Conservation (phyloP, 2,797 vertebrate genomes). For the Schizopygopsis malacanthus region DNA sequence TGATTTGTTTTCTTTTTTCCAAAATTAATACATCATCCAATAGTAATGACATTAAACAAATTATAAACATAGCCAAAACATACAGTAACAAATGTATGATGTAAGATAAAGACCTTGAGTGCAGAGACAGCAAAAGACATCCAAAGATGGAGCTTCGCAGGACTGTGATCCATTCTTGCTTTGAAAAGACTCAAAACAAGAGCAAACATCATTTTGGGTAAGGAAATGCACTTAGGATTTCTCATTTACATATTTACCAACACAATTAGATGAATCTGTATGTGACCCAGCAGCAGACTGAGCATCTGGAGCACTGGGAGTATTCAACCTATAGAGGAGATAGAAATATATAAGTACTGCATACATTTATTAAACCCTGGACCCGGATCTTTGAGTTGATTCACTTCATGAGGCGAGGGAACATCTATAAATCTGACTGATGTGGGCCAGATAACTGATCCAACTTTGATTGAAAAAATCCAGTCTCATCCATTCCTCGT, state of each 20-base stretch:
- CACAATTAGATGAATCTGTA: not conserved
- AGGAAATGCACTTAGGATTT: not conserved
- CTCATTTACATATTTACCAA: not conserved
- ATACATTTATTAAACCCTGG: constrained; percentile 10
- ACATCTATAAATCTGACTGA: constrained; percentile 38
- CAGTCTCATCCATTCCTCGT: constrained; percentile 12
- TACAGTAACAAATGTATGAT: not conserved
- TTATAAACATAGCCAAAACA: not conserved
- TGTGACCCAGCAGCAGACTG: not conserved
- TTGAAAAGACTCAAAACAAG: not conserved
- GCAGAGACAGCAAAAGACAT: not conserved
- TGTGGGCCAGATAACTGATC: constrained; percentile 6
- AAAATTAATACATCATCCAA: not conserved
- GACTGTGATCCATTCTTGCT: not conserved
- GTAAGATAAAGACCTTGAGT: not conserved
- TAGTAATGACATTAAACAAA: not conserved
- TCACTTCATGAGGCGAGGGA: constrained; percentile 23
- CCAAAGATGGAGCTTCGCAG: not conserved
- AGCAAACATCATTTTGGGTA: not conserved
- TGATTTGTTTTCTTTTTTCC: not conserved
- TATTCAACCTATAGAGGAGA: constrained; percentile 10
- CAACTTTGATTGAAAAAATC: constrained; percentile 18
- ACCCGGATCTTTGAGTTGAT: constrained; percentile 17
- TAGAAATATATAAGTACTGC: constrained; percentile 4
- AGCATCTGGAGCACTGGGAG: constrained; percentile 11